A percentile compares a stretch with the other conserved stretches of the same genome.
phyloP scores from a whole-genome alignment of 2,113 vertebrate genomes.

The Petaurus breviceps region DNA sequence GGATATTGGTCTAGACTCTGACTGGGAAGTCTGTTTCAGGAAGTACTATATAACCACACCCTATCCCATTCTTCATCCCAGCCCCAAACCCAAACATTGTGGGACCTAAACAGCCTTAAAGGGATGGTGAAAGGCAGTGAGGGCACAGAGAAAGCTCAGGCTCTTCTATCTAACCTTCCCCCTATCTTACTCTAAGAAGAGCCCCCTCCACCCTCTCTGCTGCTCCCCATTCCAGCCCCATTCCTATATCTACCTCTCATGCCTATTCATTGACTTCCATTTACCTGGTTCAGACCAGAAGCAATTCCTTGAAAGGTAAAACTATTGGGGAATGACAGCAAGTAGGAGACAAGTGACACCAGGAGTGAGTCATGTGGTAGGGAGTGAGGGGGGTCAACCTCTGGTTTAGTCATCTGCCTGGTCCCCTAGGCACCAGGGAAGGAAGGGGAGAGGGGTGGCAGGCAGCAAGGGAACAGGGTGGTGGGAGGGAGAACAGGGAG shows the following conservation, averaged over 20 bases:
- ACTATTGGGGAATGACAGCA: not conserved
- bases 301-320: not conserved
- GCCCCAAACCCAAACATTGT: not conserved
- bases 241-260: not conserved
- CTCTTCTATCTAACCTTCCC: not conserved
- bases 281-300: not conserved
- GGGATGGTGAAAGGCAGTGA: not conserved
- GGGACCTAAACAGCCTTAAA: not conserved
- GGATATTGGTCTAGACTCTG: not conserved
- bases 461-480: not conserved
- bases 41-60: not conserved
- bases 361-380: not conserved
- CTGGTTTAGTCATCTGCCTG: slow-evolving; percentile 30
- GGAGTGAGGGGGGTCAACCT: not conserved
- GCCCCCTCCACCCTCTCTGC: not conserved
- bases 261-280: not conserved
- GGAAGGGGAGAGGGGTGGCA: not conserved
- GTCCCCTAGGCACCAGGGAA: not conserved
- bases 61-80: not conserved
- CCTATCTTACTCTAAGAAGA: not conserved
- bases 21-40: not conserved
- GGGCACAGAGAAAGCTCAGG: not conserved
- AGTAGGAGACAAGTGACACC: not conserved
- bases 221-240: not conserved
- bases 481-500: not conserved